phyloP scores from a whole-genome alignment of 2,797 vertebrate species.

The Amniataba percoides region DNA sequence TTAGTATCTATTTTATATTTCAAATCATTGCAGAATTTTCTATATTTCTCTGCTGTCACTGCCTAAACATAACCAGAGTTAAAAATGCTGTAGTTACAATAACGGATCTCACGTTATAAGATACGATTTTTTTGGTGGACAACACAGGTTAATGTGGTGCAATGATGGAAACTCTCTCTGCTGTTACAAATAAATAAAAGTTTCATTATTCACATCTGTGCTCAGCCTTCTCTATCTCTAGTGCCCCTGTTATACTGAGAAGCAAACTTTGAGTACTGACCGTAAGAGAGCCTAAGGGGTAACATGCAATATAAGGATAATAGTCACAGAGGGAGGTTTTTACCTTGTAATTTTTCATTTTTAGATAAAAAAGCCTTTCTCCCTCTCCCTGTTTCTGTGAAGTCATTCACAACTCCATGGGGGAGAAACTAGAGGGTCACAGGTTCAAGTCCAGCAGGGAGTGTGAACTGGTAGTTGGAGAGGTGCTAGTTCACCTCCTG shows the following conservation, averaged over 20 bases:
- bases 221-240: neutral
- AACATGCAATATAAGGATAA: slow-evolving; percentile 15
- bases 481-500: too few relatives aligned
- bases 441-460: too few relatives aligned
- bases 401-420: neutral
- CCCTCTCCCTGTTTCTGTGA: slow-evolving; percentile 6
- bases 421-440: too few relatives aligned
- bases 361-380: neutral
- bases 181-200: neutral
- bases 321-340: slow-evolving; percentile 16
- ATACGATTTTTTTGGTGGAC: too few relatives aligned
- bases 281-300: slow-evolving; percentile 2
- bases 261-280: slow-evolving; percentile 7
- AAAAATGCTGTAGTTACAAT: too few relatives aligned
- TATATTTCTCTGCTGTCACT: too few relatives aligned
- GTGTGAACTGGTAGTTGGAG: too few relatives aligned
- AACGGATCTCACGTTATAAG: too few relatives aligned
- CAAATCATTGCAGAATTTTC: too few relatives aligned
- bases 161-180: neutral
- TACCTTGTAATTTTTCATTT: slow-evolving; percentile 12
- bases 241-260: neutral
- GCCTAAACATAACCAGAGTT: too few relatives aligned
- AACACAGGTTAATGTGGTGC: neutral
- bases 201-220: slow-evolving; percentile 5
- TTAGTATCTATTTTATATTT: too few relatives aligned